Conservation (phyloP, 2,797 vertebrate species). For the Pseudocheirus occidentalis region DNA sequence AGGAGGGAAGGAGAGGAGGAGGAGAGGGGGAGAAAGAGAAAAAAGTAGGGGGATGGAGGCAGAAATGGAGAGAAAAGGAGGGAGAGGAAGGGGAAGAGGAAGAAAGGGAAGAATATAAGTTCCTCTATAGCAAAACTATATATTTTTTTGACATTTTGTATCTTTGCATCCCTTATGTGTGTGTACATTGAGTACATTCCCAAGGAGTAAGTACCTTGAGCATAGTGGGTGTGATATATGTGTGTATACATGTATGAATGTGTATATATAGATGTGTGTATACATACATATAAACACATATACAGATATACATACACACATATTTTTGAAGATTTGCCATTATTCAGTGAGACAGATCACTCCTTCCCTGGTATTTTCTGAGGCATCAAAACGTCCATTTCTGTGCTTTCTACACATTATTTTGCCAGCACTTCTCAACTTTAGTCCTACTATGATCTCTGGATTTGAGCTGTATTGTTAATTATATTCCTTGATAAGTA, state of each 20-base stretch:
- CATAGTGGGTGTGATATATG: background rate
- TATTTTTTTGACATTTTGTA: background rate
- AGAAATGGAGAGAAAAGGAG: too few species aligned
- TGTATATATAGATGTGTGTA: too few species aligned
- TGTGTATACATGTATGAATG: too few species aligned
- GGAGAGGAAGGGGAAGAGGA: background rate
- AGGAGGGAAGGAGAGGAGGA: too few species aligned
- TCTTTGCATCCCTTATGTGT: background rate
- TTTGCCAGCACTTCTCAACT: constrained; percentile 11
- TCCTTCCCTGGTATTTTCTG: background rate
- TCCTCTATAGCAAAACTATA: background rate
- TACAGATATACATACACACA: too few species aligned
- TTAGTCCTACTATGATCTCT: constrained; percentile 22
- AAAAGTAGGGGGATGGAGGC: background rate
- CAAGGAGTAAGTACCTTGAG: background rate
- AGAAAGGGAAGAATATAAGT: background rate
- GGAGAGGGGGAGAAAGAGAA: background rate
- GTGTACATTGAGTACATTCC: background rate
- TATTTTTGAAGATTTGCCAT: background rate
- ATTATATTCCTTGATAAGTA: background rate
- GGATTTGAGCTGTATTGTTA: background rate
- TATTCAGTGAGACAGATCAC: background rate
- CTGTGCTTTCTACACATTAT: background rate
- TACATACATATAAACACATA: too few species aligned
- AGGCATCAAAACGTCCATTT: background rate